phyloP scores from a whole-genome alignment of 2,113 vertebrate genomes.

The Prietella phreatophila region DNA sequence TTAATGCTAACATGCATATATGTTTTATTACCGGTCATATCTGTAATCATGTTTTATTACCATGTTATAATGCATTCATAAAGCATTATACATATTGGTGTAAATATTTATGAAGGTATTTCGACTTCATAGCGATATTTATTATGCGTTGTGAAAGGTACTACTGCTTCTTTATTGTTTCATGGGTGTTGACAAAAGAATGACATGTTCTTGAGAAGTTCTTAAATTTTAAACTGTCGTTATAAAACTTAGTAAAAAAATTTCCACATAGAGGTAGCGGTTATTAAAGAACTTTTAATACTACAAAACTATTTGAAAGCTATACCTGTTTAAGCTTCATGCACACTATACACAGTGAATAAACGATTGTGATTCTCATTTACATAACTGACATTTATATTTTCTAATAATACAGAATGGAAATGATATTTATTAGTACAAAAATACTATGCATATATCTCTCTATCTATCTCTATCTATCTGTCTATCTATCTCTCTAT shows the following conservation, averaged over 20 bases:
- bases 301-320: neutral
- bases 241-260: neutral
- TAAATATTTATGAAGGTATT: neutral
- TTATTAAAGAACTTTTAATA: neutral
- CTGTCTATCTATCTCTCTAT: neutral
- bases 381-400: neutral
- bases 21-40: neutral
- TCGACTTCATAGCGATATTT: neutral
- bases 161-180: neutral
- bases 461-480: neutral
- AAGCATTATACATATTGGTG: neutral
- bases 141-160: neutral
- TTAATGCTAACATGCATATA: neutral
- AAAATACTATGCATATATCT: neutral
- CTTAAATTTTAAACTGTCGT: neutral
- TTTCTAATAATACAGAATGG: neutral
- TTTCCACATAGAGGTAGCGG: neutral
- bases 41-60: neutral
- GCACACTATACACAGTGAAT: neutral
- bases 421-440: neutral
- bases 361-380: neutral
- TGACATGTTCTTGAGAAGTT: too few species aligned
- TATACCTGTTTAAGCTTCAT: neutral
- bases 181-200: neutral
- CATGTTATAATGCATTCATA: slow-evolving; percentile 1